These are phyloP conservation scores for Disparrhopalites patrizii DNA, from an alignment of 2,888 invertebrate species.

Conservation along the genomic window DNA sequence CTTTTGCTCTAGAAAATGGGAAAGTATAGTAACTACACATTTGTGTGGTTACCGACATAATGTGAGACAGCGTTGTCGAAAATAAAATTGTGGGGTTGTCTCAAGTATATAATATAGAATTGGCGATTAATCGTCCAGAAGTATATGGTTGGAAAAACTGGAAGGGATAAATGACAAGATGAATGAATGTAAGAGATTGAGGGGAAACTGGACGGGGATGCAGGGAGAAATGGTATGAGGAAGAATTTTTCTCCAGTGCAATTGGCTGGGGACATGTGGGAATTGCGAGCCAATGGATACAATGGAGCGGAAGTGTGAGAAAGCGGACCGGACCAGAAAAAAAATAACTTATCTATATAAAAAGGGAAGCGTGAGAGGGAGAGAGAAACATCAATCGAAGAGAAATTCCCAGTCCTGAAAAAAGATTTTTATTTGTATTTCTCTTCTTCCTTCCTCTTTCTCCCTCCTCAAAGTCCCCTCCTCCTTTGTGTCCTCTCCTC, in stretches of 20 bases:
- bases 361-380: neutral
- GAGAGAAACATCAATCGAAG: neutral
- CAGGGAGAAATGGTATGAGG: neutral
- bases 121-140: too few species aligned
- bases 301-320: conserved; percentile 10
- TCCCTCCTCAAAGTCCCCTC: too few species aligned
- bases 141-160: too few species aligned
- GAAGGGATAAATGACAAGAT: conserved; percentile 10
- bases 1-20: too few species aligned
- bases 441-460: neutral
- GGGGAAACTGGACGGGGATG: conserved; percentile 7
- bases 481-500: neutral
- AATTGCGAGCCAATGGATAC: conserved; percentile 12
- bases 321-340: too few species aligned
- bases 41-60: too few species aligned
- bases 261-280: conserved; percentile 18
- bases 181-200: conserved; percentile 6
- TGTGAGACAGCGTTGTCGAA: too few species aligned
- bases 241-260: conserved; percentile 14
- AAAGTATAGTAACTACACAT: too few species aligned
- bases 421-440: neutral
- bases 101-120: too few species aligned
- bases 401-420: conserved; percentile 10
- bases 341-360: too few species aligned
- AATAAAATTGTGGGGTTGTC: too few species aligned